Evolutionary conservation across 1,140 invertebrate species (phyloP).

Genomic region (Zaprionus davidi): DNA sequence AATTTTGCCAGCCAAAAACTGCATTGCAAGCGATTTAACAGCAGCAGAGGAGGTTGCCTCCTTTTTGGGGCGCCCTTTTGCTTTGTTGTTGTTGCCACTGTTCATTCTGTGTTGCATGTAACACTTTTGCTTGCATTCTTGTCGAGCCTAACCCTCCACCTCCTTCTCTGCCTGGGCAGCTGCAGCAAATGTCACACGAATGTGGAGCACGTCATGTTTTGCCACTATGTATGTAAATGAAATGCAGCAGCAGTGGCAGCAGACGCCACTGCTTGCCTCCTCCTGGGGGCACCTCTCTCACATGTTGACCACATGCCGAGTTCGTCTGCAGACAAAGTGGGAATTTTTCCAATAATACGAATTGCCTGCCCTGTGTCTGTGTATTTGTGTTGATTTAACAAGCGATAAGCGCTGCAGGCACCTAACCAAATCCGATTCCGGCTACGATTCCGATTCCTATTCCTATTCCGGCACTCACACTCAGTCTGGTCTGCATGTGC

Average conservation of each 20-base stretch:
- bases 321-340: constrained; percentile 31
- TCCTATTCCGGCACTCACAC: background rate
- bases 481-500: constrained; percentile 12
- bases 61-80: constrained; percentile 47
- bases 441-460: constrained; percentile 23
- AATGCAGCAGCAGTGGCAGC: constrained; percentile 41
- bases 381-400: constrained; percentile 50
- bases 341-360: constrained; percentile 53
- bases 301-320: constrained; percentile 75
- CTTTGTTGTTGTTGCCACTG: constrained; percentile 2
- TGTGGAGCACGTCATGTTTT: constrained; percentile 77
- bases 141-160: background rate
- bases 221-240: constrained; percentile 59
- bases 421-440: constrained; percentile 38
- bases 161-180: constrained; percentile 1
- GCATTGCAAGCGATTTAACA: constrained; percentile 24
- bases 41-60: constrained; percentile 3
- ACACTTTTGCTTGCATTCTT: constrained; percentile 55
- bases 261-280: background rate
- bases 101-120: constrained; percentile 59
- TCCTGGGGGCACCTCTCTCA: constrained; percentile 16
- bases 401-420: constrained; percentile 42
- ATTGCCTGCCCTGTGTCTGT: constrained; percentile 26
- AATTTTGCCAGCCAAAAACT: constrained; percentile 25
- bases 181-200: constrained; percentile 70